phyloP scores from a whole-genome alignment of 2,113 vertebrate genomes.

The Mesembrinibis cayennensis region DNA sequence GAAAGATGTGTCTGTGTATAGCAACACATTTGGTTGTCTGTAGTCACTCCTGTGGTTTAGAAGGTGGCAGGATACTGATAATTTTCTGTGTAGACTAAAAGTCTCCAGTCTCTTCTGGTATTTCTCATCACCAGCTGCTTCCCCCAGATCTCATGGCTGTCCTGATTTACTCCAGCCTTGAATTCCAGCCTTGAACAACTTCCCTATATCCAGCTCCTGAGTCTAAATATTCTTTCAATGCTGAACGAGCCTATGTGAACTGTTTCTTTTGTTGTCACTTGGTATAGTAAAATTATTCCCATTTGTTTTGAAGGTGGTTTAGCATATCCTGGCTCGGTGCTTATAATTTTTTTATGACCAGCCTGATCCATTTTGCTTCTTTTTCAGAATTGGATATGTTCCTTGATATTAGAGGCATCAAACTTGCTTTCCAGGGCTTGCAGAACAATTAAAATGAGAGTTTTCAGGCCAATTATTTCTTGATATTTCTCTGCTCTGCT shows the following conservation, averaged over 20 bases:
- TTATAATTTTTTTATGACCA: not conserved
- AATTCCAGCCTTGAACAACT: not conserved
- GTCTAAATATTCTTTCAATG: not conserved
- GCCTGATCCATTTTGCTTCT: not conserved
- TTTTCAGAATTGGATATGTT: not conserved
- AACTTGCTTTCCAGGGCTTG: slow-evolving; percentile 16
- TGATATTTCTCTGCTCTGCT: not conserved
- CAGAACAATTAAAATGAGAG: slow-evolving; percentile 34
- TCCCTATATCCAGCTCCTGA: not conserved
- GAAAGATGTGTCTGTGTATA: not conserved
- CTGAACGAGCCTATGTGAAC: not conserved
- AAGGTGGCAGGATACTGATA: not conserved
- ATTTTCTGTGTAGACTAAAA: not conserved
- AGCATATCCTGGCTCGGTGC: not conserved
- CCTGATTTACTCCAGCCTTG: not conserved
- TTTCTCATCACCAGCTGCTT: not conserved
- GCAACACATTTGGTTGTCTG: not conserved
- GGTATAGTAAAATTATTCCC: not conserved
- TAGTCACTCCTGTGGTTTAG: not conserved
- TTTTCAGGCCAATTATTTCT: slow-evolving; percentile 24
- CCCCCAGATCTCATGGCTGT: not conserved
- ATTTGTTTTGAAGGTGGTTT: not conserved
- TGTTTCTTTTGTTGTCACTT: not conserved
- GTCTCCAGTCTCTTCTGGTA: not conserved
- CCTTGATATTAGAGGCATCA: not conserved